These are phyloP conservation scores for Hydrolagus colliei DNA, from an alignment of 2,797 vertebrate species.

Conservation along the genomic window DNA sequence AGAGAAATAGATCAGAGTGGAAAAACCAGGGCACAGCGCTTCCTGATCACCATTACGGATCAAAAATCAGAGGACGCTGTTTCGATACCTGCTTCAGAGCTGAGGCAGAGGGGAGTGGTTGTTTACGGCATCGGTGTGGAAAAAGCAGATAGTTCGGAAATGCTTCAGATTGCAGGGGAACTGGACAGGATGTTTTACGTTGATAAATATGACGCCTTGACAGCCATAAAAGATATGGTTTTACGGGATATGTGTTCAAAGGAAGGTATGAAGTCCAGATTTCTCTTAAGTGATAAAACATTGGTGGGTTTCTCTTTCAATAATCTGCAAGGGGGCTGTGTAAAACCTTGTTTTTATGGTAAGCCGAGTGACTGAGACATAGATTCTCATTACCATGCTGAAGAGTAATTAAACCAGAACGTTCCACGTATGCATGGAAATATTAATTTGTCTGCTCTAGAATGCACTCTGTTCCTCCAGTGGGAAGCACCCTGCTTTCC, in stretches of 20 bases:
- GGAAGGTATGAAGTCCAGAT: not conserved
- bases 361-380: too few relatives aligned
- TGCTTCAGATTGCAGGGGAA: slow-evolving; percentile 42
- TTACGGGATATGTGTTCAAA: slow-evolving; percentile 19
- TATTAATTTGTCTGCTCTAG: too few relatives aligned
- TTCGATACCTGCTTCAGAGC: slow-evolving; percentile 36
- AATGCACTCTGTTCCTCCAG: too few relatives aligned
- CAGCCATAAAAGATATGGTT: slow-evolving; percentile 25
- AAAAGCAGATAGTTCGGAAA: slow-evolving; percentile 33
- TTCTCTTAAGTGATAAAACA: not conserved
- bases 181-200: slow-evolving; percentile 41
- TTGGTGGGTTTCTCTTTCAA: not conserved
- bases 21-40: slow-evolving; percentile 24
- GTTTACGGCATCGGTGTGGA: slow-evolving; percentile 44
- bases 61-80: slow-evolving; percentile 38
- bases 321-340: not conserved
- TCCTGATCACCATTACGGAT: slow-evolving; percentile 47
- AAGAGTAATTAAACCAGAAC: too few relatives aligned
- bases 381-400: too few relatives aligned
- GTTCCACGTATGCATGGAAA: too few relatives aligned
- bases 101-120: slow-evolving; percentile 37
- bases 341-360: too few relatives aligned
- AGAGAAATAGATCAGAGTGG: slow-evolving; percentile 30
- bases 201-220: slow-evolving; percentile 46
- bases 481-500: too few relatives aligned